Evolutionary conservation across 2,888 invertebrate species (phyloP).

Genomic region (Eupithecia vulgata): DNA sequence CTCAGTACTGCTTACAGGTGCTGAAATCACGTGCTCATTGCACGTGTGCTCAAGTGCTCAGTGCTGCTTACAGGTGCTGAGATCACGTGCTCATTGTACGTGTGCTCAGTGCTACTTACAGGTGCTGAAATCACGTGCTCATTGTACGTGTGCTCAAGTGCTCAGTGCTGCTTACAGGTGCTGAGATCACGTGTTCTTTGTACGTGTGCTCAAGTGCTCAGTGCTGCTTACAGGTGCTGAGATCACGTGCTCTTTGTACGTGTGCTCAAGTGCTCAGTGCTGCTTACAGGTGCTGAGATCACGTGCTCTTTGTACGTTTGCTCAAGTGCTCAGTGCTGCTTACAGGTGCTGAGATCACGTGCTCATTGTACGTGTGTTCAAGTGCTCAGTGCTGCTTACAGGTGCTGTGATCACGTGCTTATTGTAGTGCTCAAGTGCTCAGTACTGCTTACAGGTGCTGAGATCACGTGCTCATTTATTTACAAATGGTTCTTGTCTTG

Average conservation of each 20-base stretch:
- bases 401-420: background rate
- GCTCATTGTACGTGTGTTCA: too few species aligned
- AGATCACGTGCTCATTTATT: background rate
- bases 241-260: background rate
- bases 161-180: background rate
- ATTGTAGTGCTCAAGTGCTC: too few species aligned
- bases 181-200: background rate
- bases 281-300: background rate
- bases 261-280: too few species aligned
- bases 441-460: background rate
- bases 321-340: background rate
- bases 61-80: background rate
- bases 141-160: too few species aligned
- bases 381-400: background rate
- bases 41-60: too few species aligned
- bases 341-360: background rate
- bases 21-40: background rate
- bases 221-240: background rate
- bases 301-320: background rate
- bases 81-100: background rate
- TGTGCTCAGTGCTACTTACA: background rate
- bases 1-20: background rate
- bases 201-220: background rate
- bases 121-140: background rate
- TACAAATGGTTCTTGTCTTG: background rate